These are phyloP conservation scores for Cephus nigrinus DNA, from an alignment of 2,888 invertebrate species.

Conservation along the genomic window DNA sequence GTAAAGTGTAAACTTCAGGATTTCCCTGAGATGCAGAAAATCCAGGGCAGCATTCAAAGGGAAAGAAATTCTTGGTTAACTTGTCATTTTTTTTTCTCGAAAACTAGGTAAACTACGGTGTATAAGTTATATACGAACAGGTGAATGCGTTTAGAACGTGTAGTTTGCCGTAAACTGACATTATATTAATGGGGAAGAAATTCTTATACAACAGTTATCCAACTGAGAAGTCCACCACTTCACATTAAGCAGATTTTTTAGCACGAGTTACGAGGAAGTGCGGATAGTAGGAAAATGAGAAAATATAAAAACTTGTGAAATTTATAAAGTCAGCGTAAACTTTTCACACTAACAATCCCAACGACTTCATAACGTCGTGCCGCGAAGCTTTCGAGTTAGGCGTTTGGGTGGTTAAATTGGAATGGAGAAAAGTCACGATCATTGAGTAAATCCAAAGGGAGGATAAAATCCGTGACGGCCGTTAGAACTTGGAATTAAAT, in stretches of 20 bases:
- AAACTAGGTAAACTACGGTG: not conserved
- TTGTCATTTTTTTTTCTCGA: not conserved
- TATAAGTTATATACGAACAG: not conserved
- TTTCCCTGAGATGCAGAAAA: not conserved
- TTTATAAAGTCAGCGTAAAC: not conserved
- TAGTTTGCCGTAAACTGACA: not conserved
- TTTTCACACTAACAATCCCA: not conserved
- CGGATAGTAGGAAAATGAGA: not conserved
- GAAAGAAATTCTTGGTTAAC: not conserved
- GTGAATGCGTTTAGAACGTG: not conserved
- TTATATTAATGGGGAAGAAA: not conserved
- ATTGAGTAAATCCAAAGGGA: slow-evolving; percentile 12
- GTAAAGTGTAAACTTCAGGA: not conserved
- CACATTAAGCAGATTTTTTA: not conserved
- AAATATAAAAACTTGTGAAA: slow-evolving; percentile 6
- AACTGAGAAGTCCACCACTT: not conserved
- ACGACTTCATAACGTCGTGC: not conserved
- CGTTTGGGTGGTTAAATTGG: slow-evolving; percentile 18
- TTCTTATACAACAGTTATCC: not conserved
- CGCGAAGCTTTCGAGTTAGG: not conserved
- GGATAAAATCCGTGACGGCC: not conserved
- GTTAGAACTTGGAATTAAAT: not conserved
- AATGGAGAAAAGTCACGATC: slow-evolving; percentile 17
- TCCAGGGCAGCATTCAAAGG: not conserved
- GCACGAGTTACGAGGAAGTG: not conserved